Base-by-base conservation (phyloP, 2,113 vertebrate species). In the Labeo rohita region DNA sequence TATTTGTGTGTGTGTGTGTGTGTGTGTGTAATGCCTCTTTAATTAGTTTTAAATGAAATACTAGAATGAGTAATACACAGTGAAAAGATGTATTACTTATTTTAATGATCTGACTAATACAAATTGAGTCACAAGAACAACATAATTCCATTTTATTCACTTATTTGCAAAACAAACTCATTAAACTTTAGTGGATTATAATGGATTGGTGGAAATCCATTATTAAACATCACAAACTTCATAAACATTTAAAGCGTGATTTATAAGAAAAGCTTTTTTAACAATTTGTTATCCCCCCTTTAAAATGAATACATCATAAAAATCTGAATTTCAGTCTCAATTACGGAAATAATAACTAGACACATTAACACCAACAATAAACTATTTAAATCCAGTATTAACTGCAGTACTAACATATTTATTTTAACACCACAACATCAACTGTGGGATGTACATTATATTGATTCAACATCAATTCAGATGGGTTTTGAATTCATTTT, bases 381-480 rank as follows among this genome's bases (percentile, higher is more conserved):
- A 80, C 21, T 80, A 61, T 23, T 45, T 10, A 80, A 47, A 21
- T 21, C 23, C 61, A 81, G 4, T 16, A 52, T 54, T 52, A 54
- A 77, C 45, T 12, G 13, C 8, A 81, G n/a, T 49, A 66, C 23
- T 10, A 65, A 52, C 80, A 70, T 70, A 3, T 68, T 18, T 18
- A 7, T 11, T 49, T 21, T 82, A 21, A 21, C 56, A 82, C 9
- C 80, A 82, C 15, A 81, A 68, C 63, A 39, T 52, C 47, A 39
- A 52, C 3, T 68, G 43, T 65, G 39, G 39, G 12, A 47, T 80
- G 12, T 80, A 21, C 21, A 80, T 65, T 12, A n/a, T 61, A 63
- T 23, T 66, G 23, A 81, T 66, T 56, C 15, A n/a, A 78, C 76
- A 56, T 78, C 54, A 50, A 36, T 78, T 63, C 59, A 65, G 21